Base-by-base conservation (phyloP, 2,888 invertebrate species). In the Amphipoea oculea region DNA sequence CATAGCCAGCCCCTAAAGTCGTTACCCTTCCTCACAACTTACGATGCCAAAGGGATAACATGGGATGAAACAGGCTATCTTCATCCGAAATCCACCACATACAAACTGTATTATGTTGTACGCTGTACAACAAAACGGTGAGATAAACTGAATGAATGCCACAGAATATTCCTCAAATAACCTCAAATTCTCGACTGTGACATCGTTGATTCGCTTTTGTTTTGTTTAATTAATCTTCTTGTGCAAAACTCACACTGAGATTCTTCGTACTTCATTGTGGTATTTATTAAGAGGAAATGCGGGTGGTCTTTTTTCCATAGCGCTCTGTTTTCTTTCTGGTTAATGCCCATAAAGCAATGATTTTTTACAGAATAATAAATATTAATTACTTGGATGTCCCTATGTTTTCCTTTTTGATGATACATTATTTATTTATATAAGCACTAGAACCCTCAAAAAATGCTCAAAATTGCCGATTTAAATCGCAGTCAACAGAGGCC, bases 1-100 rank as follows among this genome's bases (percentile, higher is more conserved):
- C 48, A 14, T 11, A 62, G 14, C 45, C 36, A 54, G 0, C 14
- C 45, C 84, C 70, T 79, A 48, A 84, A 54, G 45, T 84, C 84
- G 48, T 81, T 84, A 70, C 65, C 68, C 68, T 65, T 65, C 45
- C 84, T 84, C 70, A 84, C 66, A 79, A 82, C 54, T 51, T 84
- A 68, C 71, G 80, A 67, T 63, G 9, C 85, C 71, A 62, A 36
- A 54, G 62, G 72, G 81, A 82, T 73, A 51, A 60, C 63, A 80
- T 57, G 71, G 57, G 63, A 73, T 23, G 48, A 23, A 42, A 51
- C 40, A 12, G 45, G 14, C 60, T 63, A 68, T 81, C 78, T 84
- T 57, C 63, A 81, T 48, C n/a, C 2, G 0, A n/a, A 63, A 11
- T 29, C 14, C 63, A 29, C 29, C n/a, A 60, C 29, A n/a, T n/a